phyloP scores from a whole-genome alignment of 1,140 invertebrate species.

The Trissolcus basalis region DNA sequence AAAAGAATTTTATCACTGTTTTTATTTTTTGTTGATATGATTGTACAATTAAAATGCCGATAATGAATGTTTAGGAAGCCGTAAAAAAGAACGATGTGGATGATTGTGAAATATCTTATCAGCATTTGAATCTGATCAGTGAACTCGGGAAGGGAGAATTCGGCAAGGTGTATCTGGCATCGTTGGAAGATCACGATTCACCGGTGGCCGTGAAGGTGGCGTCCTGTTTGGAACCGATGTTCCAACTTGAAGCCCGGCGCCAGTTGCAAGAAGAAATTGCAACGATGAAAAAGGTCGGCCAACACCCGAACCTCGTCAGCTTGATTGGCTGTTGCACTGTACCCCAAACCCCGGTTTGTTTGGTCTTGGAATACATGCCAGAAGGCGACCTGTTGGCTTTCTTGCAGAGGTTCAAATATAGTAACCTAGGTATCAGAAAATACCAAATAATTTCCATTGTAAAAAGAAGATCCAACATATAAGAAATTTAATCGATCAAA shows the following conservation, averaged over 20 bases:
- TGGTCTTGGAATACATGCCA: constrained; percentile 88
- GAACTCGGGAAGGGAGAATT: constrained; percentile 86
- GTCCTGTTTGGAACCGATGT: constrained; percentile 67
- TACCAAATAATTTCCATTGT: too few species aligned
- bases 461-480: too few species aligned
- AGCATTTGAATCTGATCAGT: constrained; percentile 76
- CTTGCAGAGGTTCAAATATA: constrained; percentile 69
- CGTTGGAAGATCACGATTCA: constrained; percentile 74
- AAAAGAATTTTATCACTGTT: too few species aligned
- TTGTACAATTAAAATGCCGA: too few species aligned
- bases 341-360: constrained; percentile 79
- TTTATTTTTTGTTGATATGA: too few species aligned
- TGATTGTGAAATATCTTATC: constrained; percentile 77
- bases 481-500: too few species aligned
- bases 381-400: constrained; percentile 86
- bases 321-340: constrained; percentile 87
- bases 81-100: constrained; percentile 64
- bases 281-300: constrained; percentile 86
- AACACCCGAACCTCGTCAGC: constrained; percentile 86
- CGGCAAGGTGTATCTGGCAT: constrained; percentile 82
- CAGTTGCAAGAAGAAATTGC: constrained; percentile 86
- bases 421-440: too few species aligned
- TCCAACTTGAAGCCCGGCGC: constrained; percentile 78
- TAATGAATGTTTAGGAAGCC: constrained; percentile 65
- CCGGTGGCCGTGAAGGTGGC: constrained; percentile 85